Conservation (phyloP, 2,113 vertebrate species). For the Campylomormyrus tamandua region DNA sequence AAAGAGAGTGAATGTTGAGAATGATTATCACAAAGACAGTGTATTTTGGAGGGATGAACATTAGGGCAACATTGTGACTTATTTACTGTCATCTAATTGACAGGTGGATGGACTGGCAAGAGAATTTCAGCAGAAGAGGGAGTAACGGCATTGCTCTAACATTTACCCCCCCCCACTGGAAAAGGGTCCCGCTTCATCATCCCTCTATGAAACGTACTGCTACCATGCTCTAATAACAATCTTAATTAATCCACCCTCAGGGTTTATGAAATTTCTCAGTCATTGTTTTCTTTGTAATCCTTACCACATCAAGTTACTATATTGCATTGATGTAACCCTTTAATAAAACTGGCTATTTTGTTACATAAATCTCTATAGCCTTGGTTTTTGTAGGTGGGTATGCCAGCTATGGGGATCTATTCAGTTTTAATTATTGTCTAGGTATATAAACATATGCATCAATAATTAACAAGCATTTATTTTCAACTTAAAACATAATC, state of each 20-base stretch:
- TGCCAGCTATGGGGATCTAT: background rate
- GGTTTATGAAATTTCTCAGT: background rate
- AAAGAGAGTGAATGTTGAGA: background rate
- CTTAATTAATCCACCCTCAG: background rate
- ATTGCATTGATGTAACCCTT: slow-evolving; percentile 25
- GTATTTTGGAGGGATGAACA: background rate
- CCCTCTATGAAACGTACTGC: background rate
- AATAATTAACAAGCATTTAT: background rate
- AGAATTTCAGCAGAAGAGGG: slow-evolving; percentile 68
- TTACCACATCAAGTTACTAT: background rate
- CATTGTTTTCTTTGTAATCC: slow-evolving; percentile 7
- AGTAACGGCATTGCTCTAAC: slow-evolving; percentile 42
- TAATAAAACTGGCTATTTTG: slow-evolving; percentile 65
- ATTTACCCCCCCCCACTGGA: slow-evolving; percentile 8
- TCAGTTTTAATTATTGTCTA: background rate
- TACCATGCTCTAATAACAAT: background rate
- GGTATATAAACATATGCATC: background rate
- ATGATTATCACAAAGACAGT: background rate
- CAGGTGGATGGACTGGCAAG: slow-evolving; percentile 64
- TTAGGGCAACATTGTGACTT: background rate
- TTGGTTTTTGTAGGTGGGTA: background rate
- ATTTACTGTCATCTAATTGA: background rate
- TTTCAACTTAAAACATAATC: background rate
- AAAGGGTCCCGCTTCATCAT: background rate
- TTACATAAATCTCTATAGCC: slow-evolving; percentile 36